These are phyloP conservation scores for Mongoloraphidia duomilia DNA, from an alignment of 2,888 invertebrate genomes.

Conservation along the genomic window DNA sequence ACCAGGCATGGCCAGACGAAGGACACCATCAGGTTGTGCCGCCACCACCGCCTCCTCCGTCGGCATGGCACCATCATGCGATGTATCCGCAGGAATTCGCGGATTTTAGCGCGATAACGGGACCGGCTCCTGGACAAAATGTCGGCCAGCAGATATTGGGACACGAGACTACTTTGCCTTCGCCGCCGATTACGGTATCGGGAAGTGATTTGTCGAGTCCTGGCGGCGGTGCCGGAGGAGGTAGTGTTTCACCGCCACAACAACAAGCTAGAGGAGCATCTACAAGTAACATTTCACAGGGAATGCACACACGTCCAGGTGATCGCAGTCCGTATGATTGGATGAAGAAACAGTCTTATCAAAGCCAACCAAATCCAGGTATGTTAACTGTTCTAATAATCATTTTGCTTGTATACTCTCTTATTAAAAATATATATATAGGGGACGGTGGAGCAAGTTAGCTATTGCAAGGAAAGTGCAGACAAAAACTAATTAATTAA, in stretches of 20 bases:
- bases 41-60: constrained; percentile 11
- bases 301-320: constrained; percentile 48
- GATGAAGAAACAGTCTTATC: constrained; percentile 84
- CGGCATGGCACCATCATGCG: constrained; percentile 30
- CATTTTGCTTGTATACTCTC: too few relatives aligned
- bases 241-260: constrained; percentile 25
- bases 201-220: constrained; percentile 48
- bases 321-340: constrained; percentile 76
- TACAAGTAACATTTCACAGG: constrained; percentile 24
- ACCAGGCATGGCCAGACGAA: constrained; percentile 21
- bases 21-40: neutral
- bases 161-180: constrained; percentile 29
- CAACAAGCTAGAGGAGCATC: constrained; percentile 10
- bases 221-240: constrained; percentile 27
- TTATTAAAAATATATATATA: too few relatives aligned
- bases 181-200: constrained; percentile 42
- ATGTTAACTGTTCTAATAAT: constrained; percentile 19
- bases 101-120: constrained; percentile 24
- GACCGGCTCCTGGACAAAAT: constrained; percentile 5
- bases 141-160: constrained; percentile 2
- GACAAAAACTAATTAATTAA: too few relatives aligned
- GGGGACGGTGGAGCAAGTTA: too few relatives aligned
- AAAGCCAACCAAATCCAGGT: constrained; percentile 77
- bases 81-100: constrained; percentile 34
- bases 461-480: too few relatives aligned